Conservation (phyloP, 2,888 invertebrate genomes). For the Holacanthella duospinosa region DNA sequence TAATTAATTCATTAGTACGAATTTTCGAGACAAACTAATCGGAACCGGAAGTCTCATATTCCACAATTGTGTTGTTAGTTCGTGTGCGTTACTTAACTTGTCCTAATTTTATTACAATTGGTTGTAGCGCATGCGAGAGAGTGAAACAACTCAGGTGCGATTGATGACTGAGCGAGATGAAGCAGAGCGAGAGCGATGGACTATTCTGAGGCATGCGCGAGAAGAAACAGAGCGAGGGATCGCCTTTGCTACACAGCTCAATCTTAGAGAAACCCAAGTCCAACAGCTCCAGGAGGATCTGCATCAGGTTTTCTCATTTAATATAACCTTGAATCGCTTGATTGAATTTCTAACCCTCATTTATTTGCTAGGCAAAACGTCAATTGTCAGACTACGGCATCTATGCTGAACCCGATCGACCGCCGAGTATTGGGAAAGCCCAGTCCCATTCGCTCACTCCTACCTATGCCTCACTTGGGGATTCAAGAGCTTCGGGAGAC, state of each 20-base stretch:
- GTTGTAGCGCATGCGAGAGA: constrained; percentile 61
- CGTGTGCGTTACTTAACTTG: neutral
- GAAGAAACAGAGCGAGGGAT: constrained; percentile 82
- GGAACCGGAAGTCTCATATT: too few species aligned
- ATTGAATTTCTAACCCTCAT: neutral
- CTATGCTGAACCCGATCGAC: constrained; percentile 65
- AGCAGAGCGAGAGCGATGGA: constrained; percentile 78
- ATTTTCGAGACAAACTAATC: neutral
- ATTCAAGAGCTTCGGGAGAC: constrained; percentile 54
- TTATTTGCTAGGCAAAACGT: constrained; percentile 56
- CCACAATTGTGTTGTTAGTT: neutral
- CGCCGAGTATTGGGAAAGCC: constrained; percentile 30
- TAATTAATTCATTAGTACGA: constrained; percentile 40
- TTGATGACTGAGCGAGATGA: constrained; percentile 55
- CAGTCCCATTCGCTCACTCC: constrained; percentile 36
- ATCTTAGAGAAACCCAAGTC: constrained; percentile 73
- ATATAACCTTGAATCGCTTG: too few species aligned
- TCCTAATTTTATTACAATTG: neutral
- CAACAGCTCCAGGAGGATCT: constrained; percentile 76
- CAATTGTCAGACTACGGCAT: constrained; percentile 60
- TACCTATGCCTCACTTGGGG: constrained; percentile 36
- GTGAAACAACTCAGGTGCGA: constrained; percentile 58
- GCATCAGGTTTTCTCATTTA: constrained; percentile 56
- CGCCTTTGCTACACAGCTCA: constrained; percentile 74
- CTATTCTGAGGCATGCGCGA: constrained; percentile 71